phyloP scores from a whole-genome alignment of 1,140 invertebrate species.

The Drosophila oshimai region DNA sequence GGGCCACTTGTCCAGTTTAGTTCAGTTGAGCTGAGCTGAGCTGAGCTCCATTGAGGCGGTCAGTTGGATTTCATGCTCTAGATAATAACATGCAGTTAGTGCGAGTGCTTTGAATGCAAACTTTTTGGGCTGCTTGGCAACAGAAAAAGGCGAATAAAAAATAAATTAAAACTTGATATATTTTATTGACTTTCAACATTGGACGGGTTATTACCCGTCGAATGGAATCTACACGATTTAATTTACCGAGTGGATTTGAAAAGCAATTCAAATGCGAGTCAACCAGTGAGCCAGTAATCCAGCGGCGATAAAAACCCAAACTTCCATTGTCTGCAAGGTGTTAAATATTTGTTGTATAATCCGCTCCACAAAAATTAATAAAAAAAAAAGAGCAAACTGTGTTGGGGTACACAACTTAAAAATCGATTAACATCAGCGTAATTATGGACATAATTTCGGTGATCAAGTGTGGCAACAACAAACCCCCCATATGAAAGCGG shows the following conservation, averaged over 20 bases:
- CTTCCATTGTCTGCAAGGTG: slow-evolving; percentile 69
- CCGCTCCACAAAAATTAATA: slow-evolving; percentile 9
- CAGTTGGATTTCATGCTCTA: slow-evolving; percentile 75
- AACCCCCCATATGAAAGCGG: slow-evolving; percentile 40
- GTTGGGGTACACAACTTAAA: slow-evolving; percentile 56
- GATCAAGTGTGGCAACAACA: slow-evolving; percentile 71
- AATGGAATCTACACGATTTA: slow-evolving; percentile 47
- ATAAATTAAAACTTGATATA: slow-evolving; percentile 67
- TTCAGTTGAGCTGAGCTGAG: slow-evolving; percentile 16
- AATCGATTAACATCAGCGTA: slow-evolving; percentile 74
- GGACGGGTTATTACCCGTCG: slow-evolving; percentile 25
- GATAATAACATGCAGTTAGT: slow-evolving; percentile 66
- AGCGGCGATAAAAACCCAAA: slow-evolving; percentile 20
- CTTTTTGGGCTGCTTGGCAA: slow-evolving; percentile 35
- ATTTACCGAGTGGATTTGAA: slow-evolving; percentile 37
- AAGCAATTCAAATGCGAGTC: slow-evolving; percentile 38
- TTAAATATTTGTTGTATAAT: slow-evolving; percentile 78
- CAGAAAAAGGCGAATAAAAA: slow-evolving; percentile 1
- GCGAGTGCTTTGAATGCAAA: slow-evolving; percentile 39
- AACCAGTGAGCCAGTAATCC: slow-evolving; percentile 29
- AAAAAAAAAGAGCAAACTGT: slow-evolving; percentile 1
- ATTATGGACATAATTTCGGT: slow-evolving; percentile 70
- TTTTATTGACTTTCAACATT: slow-evolving; percentile 70
- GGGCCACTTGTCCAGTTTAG: slow-evolving; percentile 48
- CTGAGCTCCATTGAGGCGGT: slow-evolving; percentile 37